A percentile compares a stretch with the other conserved stretches of the same genome.
phyloP scores from a whole-genome alignment of 2,888 invertebrate genomes.

The Drosophila tripunctata region DNA sequence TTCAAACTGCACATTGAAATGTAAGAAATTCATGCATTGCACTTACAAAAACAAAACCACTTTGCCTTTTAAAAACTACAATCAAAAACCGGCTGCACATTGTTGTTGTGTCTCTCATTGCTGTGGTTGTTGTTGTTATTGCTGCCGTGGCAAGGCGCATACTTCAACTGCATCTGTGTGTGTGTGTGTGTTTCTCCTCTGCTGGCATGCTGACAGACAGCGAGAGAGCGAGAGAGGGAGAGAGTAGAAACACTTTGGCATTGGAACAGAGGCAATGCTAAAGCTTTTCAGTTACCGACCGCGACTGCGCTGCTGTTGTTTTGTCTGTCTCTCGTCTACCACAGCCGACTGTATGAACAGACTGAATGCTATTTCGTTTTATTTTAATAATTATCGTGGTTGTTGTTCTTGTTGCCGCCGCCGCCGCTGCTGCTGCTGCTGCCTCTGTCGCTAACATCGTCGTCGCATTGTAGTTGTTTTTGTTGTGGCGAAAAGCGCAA shows the following conservation, averaged over 20 bases:
- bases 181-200: slow-evolving; percentile 19
- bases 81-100: slow-evolving; percentile 50
- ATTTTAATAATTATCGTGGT: slow-evolving; percentile 63
- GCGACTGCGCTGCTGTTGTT: slow-evolving; percentile 56
- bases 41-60: slow-evolving; percentile 34
- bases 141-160: slow-evolving; percentile 25
- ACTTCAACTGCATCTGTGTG: slow-evolving; percentile 22
- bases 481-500: slow-evolving; percentile 63
- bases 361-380: slow-evolving; percentile 46
- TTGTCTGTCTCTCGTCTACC: slow-evolving; percentile 55
- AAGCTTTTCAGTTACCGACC: slow-evolving; percentile 44
- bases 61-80: slow-evolving; percentile 45
- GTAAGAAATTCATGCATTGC: slow-evolving; percentile 24
- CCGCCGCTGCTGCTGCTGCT: slow-evolving; percentile 4
- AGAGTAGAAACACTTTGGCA: slow-evolving; percentile 39
- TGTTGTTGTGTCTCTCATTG: slow-evolving; percentile 23
- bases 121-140: slow-evolving; percentile 9
- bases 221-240: background rate
- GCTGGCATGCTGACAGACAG: slow-evolving; percentile 1
- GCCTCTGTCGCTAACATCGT: slow-evolving; percentile 1
- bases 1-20: slow-evolving; percentile 9
- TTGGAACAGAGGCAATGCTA: slow-evolving; percentile 39
- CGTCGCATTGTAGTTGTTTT: slow-evolving; percentile 21
- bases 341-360: slow-evolving; percentile 1
- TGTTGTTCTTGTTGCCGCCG: slow-evolving; percentile 29